Conservation (phyloP, 2,888 invertebrate species). For the Andricus curvator region DNA sequence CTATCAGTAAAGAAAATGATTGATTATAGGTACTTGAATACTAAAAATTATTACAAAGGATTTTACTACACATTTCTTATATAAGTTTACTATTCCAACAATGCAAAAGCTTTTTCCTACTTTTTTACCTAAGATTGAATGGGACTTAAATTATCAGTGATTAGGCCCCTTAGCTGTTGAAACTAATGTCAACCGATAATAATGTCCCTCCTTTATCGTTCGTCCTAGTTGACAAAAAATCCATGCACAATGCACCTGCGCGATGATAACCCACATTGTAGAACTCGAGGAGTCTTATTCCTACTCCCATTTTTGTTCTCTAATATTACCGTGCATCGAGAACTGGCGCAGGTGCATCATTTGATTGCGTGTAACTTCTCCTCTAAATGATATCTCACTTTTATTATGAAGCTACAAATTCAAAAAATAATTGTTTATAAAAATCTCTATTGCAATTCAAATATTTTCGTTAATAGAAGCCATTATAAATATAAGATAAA, state of each 20-base stretch:
- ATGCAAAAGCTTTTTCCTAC: too few relatives aligned
- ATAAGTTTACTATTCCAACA: too few relatives aligned
- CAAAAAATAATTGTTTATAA: accelerated
- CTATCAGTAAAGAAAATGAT: too few relatives aligned
- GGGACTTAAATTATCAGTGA: background rate
- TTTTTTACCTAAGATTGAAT: too few relatives aligned
- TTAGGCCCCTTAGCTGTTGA: background rate
- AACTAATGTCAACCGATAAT: conserved; percentile 1
- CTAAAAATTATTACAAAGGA: too few relatives aligned
- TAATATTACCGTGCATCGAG: conserved; percentile 1
- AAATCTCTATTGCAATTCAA: background rate
- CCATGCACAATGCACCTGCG: conserved; percentile 37
- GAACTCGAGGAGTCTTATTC: conserved; percentile 3
- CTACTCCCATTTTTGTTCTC: conserved; percentile 19
- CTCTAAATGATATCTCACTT: background rate
- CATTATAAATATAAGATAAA: background rate
- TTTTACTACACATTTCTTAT: too few relatives aligned
- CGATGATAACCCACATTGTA: conserved; percentile 12
- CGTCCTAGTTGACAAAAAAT: conserved; percentile 17
- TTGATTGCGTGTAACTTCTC: conserved; percentile 1
- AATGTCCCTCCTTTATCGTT: background rate
- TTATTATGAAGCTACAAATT: background rate
- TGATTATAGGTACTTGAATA: too few relatives aligned
- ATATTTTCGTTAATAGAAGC: background rate
- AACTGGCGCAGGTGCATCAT: conserved; percentile 24